Base-by-base conservation (phyloP, 2,888 invertebrate species). In the Theretra japonica region DNA sequence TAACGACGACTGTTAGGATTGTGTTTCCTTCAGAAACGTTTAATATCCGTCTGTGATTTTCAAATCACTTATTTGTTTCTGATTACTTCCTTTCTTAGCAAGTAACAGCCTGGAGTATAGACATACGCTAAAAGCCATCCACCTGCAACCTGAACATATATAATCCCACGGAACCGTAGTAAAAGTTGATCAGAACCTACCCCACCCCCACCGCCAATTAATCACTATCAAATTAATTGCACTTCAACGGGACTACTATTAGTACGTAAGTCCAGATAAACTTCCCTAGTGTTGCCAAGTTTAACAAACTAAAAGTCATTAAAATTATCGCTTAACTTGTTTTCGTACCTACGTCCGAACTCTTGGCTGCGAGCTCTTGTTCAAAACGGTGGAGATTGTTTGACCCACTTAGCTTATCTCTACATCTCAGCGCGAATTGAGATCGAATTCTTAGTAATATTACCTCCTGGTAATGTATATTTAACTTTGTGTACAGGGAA, bases 281-380 rank as follows among this genome's bases (percentile, higher is more conserved):
- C 57, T 71, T 33, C 50, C 19, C 28, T 17, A 59, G 60, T 73
- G 71, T 71, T 73, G 71, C 60, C 23, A 69, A 74, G 69, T 69
- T n/a, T 28, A 76, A 75, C 76, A 73, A 85, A 81, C 79, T 83
- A 79, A 81, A 84, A 84, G 82, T 83, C 84, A 83, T 85, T 85
- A 83, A 85, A 85, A 83, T 85, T 83, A 85, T 85, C 83, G 80
- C 76, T 76, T 71, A 81, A 82, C 77, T 84, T 78, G 77, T 77
- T 80, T 75, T 75, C 76, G 75, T 74, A 78, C 76, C 79, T 75
- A 76, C 65, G 65, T 65, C 65, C 65, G 65, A 65, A 48, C 41
- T 65, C 65, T 48, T 53, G 70, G 73, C 73, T 30, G 73, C 68
- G 72, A 25, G 71, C 73, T 72, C 57, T 70, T 25, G 56, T 68